Percentiles rank a stretch among this genome's conserved stretches.
phyloP scores from a whole-genome alignment of 2,888 invertebrate genomes.

The Digitonthophagus gazella region DNA sequence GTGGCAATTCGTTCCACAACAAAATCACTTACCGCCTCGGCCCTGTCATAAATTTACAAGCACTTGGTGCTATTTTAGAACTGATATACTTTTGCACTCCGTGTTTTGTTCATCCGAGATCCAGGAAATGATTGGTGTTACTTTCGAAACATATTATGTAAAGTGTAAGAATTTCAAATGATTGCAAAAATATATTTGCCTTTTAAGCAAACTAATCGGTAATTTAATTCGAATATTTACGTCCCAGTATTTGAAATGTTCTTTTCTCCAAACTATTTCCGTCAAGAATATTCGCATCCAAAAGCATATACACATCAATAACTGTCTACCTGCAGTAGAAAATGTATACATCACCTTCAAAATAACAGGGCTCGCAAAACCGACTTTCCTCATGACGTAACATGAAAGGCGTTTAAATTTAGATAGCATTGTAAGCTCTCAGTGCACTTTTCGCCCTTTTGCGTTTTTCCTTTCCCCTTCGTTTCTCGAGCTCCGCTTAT shows the following conservation, averaged over 20 bases:
- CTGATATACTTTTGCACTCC: background rate
- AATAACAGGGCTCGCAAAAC: background rate
- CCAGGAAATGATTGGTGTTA: too few relatives aligned
- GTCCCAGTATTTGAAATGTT: background rate
- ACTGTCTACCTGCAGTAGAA: background rate
- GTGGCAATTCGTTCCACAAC: constrained; percentile 15
- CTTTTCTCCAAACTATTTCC: background rate
- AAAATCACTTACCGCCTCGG: constrained; percentile 12
- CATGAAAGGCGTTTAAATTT: background rate
- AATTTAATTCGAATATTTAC: too few relatives aligned
- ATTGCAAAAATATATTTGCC: too few relatives aligned
- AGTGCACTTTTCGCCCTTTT: background rate
- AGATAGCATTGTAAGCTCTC: background rate
- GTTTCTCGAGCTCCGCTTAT: background rate
- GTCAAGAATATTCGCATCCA: background rate
- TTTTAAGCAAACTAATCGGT: too few relatives aligned
- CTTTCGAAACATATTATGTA: too few relatives aligned
- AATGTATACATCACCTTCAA: background rate
- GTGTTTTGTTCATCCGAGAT: background rate
- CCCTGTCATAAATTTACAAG: constrained; percentile 20
- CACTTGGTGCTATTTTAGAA: background rate
- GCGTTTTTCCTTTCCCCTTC: background rate
- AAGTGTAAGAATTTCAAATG: too few relatives aligned
- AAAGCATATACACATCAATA: background rate
- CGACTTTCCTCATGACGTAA: background rate